Percentiles rank a stretch among this genome's conserved stretches.
These are phyloP conservation scores for Plutella xylostella DNA, from an alignment of 2,888 invertebrate genomes.

Conservation along the genomic window DNA sequence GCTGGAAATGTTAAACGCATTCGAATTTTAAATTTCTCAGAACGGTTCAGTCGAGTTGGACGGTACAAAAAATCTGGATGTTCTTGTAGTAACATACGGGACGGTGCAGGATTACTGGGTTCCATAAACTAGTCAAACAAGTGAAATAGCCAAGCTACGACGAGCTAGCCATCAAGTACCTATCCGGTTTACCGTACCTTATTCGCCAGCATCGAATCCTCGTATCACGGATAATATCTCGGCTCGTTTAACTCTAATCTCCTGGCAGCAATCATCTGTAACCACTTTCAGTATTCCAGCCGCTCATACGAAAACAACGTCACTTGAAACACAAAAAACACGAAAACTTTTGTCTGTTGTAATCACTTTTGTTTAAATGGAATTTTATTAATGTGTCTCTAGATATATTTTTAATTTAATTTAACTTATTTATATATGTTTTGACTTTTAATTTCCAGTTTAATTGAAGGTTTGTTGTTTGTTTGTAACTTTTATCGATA, in stretches of 20 bases:
- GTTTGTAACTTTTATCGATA: conserved; percentile 29
- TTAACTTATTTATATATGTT: conserved; percentile 4
- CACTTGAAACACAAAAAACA: conserved; percentile 55
- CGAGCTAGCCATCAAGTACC: too few relatives aligned
- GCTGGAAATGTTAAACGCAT: conserved; percentile 29
- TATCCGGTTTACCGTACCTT: conserved; percentile 65
- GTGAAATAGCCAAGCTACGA: conserved; percentile 40
- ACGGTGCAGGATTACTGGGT: conserved; percentile 33
- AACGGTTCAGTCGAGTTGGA: conserved; percentile 22
- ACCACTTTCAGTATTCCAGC: conserved; percentile 36
- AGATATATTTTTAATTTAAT: too few relatives aligned
- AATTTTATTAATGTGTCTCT: too few relatives aligned
- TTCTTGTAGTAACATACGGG: conserved; percentile 32
- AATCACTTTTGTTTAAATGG: conserved; percentile 7
- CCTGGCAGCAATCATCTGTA: conserved; percentile 25
- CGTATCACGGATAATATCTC: conserved; percentile 30
- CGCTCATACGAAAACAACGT: conserved; percentile 28
- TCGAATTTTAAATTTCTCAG: conserved; percentile 25
- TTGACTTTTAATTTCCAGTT: conserved; percentile 12
- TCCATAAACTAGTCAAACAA: conserved; percentile 45
- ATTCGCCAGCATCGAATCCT: conserved; percentile 54
- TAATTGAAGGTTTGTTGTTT: conserved; percentile 22
- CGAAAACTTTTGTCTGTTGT: conserved; percentile 38
- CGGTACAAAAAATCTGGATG: conserved; percentile 20
- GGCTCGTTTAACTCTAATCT: conserved; percentile 38